Conservation (phyloP, 1,140 invertebrate species). For the Pachypeltis micranthus region DNA sequence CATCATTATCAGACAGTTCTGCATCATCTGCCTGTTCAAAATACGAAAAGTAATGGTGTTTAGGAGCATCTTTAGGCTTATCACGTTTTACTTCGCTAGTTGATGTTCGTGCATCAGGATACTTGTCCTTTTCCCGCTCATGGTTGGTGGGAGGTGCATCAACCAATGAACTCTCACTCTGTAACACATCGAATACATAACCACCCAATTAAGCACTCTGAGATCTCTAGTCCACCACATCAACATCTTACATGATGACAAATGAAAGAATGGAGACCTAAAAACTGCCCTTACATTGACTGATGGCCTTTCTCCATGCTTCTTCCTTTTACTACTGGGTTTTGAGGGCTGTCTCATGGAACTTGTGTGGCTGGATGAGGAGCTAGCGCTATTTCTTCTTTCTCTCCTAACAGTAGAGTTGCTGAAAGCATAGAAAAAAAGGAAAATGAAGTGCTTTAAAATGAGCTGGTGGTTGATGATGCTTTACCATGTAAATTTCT, state of each 20-base stretch:
- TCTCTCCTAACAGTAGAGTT: conserved; percentile 14
- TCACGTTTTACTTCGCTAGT: conserved; percentile 7
- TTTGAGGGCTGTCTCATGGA: conserved; percentile 4
- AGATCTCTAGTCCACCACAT: too few relatives aligned
- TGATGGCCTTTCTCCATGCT: conserved; percentile 20
- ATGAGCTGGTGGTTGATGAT: too few relatives aligned
- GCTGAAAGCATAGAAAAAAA: background rate
- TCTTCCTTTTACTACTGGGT: conserved; percentile 22
- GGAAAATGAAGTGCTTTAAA: too few relatives aligned
- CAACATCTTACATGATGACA: too few relatives aligned
- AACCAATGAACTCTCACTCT: conserved; percentile 28
- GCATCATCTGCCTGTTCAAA: conserved; percentile 30
- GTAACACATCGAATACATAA: too few relatives aligned
- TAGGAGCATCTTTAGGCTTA: conserved; percentile 15
- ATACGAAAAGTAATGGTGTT: conserved; percentile 32
- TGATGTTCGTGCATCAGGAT: background rate
- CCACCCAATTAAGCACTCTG: too few relatives aligned
- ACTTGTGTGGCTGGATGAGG: conserved; percentile 19
- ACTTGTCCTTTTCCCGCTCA: conserved; percentile 39
- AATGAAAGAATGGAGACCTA: background rate
- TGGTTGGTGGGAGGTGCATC: conserved; percentile 49
- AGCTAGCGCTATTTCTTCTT: conserved; percentile 24
- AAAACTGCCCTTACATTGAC: conserved; percentile 18
- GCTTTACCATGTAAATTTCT: too few relatives aligned
- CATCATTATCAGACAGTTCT: conserved; percentile 27